These are phyloP conservation scores for Drosophila truncata DNA, from an alignment of 1,140 invertebrate genomes.

Conservation along the genomic window DNA sequence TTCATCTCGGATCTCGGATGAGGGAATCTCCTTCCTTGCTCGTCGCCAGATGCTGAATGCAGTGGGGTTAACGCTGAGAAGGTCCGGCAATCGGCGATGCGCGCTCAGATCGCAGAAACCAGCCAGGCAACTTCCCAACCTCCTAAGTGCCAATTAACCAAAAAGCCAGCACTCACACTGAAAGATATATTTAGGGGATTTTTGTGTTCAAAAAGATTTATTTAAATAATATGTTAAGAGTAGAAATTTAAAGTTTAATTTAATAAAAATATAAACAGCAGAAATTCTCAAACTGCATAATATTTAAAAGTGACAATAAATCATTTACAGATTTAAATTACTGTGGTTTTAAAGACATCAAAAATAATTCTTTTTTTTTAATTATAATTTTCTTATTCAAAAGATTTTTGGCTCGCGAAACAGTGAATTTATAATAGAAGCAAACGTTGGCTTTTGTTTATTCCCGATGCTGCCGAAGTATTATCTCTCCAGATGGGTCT, in stretches of 20 bases:
- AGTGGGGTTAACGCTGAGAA: slow-evolving; percentile 12
- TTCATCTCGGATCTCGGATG: slow-evolving; percentile 12
- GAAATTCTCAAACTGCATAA: neutral
- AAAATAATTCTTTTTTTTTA: neutral
- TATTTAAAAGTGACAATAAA: neutral
- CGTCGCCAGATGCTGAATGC: slow-evolving; percentile 28
- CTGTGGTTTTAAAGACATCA: no score
- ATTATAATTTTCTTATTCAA: neutral
- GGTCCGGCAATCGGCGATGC: slow-evolving; percentile 11
- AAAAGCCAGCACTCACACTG: slow-evolving; percentile 19
- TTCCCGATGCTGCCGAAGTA: neutral
- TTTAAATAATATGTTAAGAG: neutral
- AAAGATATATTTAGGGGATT: slow-evolving; percentile 2
- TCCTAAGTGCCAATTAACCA: slow-evolving; percentile 32
- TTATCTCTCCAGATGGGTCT: slow-evolving; percentile 32
- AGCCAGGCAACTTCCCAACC: slow-evolving; percentile 41
- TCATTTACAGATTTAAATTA: neutral
- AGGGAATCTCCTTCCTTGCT: slow-evolving; percentile 36
- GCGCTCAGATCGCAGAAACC: slow-evolving; percentile 29
- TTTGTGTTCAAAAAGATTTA: neutral
- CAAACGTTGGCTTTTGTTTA: slow-evolving; percentile 17
- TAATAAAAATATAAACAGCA: neutral
- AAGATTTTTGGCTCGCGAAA: neutral
- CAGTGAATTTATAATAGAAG: neutral
- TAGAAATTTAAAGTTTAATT: neutral